A percentile compares a stretch with the other conserved stretches of the same genome.
phyloP scores from a whole-genome alignment of 2,888 invertebrate genomes.

The Hyppa rectilinea region DNA sequence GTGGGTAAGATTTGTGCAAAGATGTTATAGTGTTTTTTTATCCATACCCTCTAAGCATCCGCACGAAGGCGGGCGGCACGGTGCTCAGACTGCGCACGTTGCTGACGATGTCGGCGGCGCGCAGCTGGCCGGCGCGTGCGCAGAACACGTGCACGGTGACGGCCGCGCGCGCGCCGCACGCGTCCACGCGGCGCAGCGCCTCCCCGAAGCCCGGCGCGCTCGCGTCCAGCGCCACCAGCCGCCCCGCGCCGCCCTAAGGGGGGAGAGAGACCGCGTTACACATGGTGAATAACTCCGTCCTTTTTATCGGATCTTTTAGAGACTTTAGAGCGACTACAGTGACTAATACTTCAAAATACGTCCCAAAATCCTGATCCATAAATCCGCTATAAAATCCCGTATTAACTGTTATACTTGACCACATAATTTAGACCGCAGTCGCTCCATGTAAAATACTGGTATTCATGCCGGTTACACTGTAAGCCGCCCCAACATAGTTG shows the following conservation, averaged over 20 bases:
- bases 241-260: too few relatives aligned
- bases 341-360: background rate
- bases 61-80: slow-evolving; percentile 92
- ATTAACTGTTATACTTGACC: background rate
- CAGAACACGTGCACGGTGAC: slow-evolving; percentile 99
- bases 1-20: too few relatives aligned
- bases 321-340: too few relatives aligned
- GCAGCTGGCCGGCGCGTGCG: slow-evolving; percentile 96
- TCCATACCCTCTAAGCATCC: slow-evolving; percentile 70
- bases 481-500: too few relatives aligned
- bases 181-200: slow-evolving; percentile 96
- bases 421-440: too few relatives aligned
- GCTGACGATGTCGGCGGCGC: slow-evolving; percentile 94
- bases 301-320: too few relatives aligned
- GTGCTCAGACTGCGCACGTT: slow-evolving; percentile 93
- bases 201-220: slow-evolving; percentile 93
- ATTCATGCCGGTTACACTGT: too few relatives aligned
- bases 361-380: background rate
- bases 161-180: slow-evolving; percentile 95
- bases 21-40: background rate
- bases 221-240: slow-evolving; percentile 94
- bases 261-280: too few relatives aligned
- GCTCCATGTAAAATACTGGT: too few relatives aligned
- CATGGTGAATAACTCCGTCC: too few relatives aligned
- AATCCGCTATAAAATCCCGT: background rate